These are phyloP conservation scores for Asarcornis scutulata DNA, from an alignment of 2,113 vertebrate species.

Conservation along the genomic window DNA sequence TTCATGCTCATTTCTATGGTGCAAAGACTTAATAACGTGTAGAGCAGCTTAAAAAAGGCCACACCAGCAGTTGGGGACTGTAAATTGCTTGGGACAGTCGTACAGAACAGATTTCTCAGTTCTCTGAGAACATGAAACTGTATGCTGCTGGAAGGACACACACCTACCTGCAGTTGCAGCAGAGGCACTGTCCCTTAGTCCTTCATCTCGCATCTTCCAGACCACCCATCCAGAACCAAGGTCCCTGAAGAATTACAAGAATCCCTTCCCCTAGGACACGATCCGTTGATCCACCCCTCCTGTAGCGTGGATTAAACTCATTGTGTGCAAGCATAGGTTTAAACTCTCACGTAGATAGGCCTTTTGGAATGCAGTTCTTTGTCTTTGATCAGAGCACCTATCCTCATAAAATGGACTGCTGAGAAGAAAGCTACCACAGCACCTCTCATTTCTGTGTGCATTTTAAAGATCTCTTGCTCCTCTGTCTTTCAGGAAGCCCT, in stretches of 20 bases:
- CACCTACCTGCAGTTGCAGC: neutral
- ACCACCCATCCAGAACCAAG: neutral
- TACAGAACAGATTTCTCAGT: neutral
- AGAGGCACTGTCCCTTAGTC: neutral
- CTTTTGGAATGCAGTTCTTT: neutral
- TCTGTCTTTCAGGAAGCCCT: slow-evolving; percentile 65
- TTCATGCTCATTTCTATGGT: neutral
- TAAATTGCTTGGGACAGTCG: neutral
- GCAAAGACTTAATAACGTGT: neutral
- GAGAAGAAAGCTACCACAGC: neutral
- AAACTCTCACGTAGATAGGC: neutral
- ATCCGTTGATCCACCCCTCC: neutral
- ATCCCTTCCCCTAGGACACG: neutral
- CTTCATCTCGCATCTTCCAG: neutral
- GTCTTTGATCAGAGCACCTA: neutral
- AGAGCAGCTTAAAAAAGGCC: neutral
- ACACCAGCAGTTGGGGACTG: neutral
- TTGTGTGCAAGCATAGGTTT: neutral
- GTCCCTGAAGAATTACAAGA: neutral
- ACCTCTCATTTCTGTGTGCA: neutral
- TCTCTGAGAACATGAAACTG: neutral
- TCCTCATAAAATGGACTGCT: neutral
- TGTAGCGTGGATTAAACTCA: neutral
- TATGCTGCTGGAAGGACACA: neutral
- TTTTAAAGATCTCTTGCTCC: neutral